Base-by-base conservation (phyloP, 2,113 vertebrate genomes). In the Speoplatyrhinus poulsoni region DNA sequence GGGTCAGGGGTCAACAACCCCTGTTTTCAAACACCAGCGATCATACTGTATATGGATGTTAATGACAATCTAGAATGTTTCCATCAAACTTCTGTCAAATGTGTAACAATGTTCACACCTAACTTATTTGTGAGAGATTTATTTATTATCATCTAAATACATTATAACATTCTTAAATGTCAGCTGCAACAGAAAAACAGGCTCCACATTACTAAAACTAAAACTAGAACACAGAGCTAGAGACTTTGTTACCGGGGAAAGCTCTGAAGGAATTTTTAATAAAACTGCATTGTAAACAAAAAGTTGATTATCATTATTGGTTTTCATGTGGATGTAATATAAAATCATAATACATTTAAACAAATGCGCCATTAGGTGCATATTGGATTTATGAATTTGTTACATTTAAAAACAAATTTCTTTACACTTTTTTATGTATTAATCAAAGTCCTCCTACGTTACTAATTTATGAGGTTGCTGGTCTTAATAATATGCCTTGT, bases 111-210 rank as follows among this genome's bases (percentile, higher is more conserved):
- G 12, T 9, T 13, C 60, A 52, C 46, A 16, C 19, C 50, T 55
- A 15, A 62, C 12, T 61, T 61, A 62, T 17, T 61, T 61, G 54
- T 17, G 36, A 3, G 41, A 3, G 15, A n/a, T 69, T 62, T 62
- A 54, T 69, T 68, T 33, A 50, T 41, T 48, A 60, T 58, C 26
- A 60, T 17, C 59, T 36, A 52, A 69, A 69, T 60, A 69, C 59
- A 69, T 69, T 61, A 32, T 46, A 61, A 63, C 67, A 69, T 69
- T 69, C 67, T 69, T 61, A 15, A 6, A 60, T 53, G 60, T 49
- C 59, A 53, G 49, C 52, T 12, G 46, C 26, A 67, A 26, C 60
- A 62, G 15, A 48, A 17, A 55, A 9, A 60, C 67, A 69, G 47
- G 10, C 49, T 60, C 41, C n/a, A 56, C 16, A 3, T 9, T 41